phyloP scores from a whole-genome alignment of 2,797 vertebrate genomes.

The Chromobotia macracanthus region DNA sequence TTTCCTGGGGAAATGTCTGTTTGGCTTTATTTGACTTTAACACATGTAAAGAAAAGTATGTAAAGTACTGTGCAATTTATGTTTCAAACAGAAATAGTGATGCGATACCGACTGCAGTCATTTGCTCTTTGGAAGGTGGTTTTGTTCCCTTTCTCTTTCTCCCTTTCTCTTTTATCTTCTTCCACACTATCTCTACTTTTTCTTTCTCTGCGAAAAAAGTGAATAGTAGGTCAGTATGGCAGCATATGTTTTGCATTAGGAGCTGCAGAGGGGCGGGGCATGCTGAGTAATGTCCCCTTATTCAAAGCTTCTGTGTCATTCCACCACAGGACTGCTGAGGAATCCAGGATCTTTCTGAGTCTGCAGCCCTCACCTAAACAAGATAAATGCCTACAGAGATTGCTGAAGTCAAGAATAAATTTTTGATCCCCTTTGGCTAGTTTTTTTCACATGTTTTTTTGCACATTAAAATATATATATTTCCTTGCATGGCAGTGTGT shows the following conservation, averaged over 20 bases:
- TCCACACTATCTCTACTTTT: conserved; percentile 61
- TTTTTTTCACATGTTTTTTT: conserved; percentile 18
- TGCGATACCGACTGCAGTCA: conserved; percentile 54
- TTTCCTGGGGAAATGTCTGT: no score
- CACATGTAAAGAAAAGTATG: no score
- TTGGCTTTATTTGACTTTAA: no score
- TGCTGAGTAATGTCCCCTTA: conserved; percentile 74
- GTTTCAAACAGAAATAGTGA: no score
- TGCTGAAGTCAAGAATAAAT: not conserved
- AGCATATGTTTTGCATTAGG: conserved; percentile 86
- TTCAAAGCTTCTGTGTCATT: conserved; percentile 63
- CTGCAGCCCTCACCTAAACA: conserved; percentile 21
- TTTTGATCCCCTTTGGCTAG: not conserved
- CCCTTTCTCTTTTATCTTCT: no score
- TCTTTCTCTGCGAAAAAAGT: conserved; percentile 74
- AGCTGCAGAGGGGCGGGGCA: conserved; percentile 74
- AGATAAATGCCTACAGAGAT: conserved; percentile 5
- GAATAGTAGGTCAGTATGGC: conserved; percentile 76
- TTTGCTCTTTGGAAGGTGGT: conserved; percentile 75
- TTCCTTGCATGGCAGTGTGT: not conserved
- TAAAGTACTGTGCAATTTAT: no score
- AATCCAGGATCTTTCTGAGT: conserved; percentile 43
- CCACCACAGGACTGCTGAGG: conserved; percentile 35
- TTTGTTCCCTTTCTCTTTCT: conserved; percentile 69
- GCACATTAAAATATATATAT: conserved; percentile 11